Evolutionary conservation across 2,888 invertebrate genomes (phyloP).

Genomic region (Melipona beecheii): DNA sequence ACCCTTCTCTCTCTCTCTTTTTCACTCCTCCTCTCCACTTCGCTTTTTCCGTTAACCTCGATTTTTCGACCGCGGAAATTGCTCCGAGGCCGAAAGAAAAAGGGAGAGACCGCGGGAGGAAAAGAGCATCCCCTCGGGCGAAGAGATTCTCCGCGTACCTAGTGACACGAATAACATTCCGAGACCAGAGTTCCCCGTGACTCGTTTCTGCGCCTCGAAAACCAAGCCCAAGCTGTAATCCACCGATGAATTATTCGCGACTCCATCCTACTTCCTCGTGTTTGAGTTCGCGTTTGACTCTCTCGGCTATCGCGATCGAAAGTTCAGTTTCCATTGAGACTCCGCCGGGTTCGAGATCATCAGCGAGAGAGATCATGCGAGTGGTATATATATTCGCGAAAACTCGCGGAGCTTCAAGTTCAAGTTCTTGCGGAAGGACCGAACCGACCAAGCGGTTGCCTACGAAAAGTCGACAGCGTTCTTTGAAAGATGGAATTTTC

Average conservation of each 20-base stretch:
- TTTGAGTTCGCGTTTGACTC: background rate
- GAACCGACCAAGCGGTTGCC: no score
- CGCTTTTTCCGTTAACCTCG: slow-evolving; percentile 29
- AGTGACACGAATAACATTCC: slow-evolving; percentile 52
- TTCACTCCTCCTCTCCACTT: background rate
- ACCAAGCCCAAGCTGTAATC: background rate
- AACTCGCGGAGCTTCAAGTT: background rate
- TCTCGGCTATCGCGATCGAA: background rate
- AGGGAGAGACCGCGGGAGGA: background rate
- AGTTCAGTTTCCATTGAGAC: background rate
- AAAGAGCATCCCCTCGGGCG: background rate
- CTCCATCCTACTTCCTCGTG: background rate
- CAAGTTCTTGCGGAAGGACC: background rate
- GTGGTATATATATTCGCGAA: background rate
- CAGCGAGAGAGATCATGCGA: no score
- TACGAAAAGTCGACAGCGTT: no score
- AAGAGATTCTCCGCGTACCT: slow-evolving; percentile 52
- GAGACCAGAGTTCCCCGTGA: background rate
- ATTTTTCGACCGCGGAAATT: slow-evolving; percentile 38
- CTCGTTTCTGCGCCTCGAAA: background rate
- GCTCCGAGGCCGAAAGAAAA: slow-evolving; percentile 20
- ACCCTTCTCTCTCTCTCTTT: background rate
- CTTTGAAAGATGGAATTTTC: no score
- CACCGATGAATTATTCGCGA: background rate
- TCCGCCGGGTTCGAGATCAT: fast-evolving